phyloP scores from a whole-genome alignment of 2,113 vertebrate species.

The Oncorhynchus masou region DNA sequence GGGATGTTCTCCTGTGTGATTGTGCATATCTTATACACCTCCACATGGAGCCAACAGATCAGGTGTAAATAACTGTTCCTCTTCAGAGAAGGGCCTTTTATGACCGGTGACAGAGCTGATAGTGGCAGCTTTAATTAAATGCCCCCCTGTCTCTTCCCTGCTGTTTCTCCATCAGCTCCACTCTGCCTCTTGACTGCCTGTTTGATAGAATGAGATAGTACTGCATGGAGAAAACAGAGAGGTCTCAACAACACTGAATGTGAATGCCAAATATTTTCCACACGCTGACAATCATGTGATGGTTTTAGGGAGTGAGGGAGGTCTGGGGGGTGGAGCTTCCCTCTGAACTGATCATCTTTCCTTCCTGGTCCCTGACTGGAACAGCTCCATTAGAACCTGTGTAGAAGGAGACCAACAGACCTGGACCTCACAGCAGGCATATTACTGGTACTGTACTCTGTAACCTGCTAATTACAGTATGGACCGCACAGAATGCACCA shows the following conservation, averaged over 20 bases:
- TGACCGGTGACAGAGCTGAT: not conserved
- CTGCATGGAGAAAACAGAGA: not conserved
- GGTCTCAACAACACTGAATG: not conserved
- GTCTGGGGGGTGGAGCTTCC: slow-evolving; percentile 43
- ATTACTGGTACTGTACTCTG: slow-evolving; percentile 2
- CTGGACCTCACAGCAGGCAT: slow-evolving; percentile 13
- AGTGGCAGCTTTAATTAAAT: slow-evolving; percentile 27
- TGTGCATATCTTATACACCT: slow-evolving; percentile 11
- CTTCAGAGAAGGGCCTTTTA: not conserved
- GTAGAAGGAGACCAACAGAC: slow-evolving; percentile 31
- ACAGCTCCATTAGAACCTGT: slow-evolving; percentile 29
- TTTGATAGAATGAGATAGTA: not conserved
- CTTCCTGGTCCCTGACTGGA: slow-evolving; percentile 45
- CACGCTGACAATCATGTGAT: no score
- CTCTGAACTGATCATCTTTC: slow-evolving; percentile 28
- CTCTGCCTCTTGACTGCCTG: not conserved
- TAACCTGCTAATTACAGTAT: slow-evolving; percentile 1
- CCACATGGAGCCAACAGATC: slow-evolving; percentile 16
- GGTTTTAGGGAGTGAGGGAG: slow-evolving; percentile 18
- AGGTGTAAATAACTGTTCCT: slow-evolving; percentile 13
- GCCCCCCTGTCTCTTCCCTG: not conserved
- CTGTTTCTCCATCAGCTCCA: not conserved
- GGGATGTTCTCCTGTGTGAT: slow-evolving; percentile 6
- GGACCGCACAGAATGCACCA: not conserved
- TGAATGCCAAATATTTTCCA: not conserved